Evolutionary conservation across 2,888 invertebrate species (phyloP), one percentile per base, ranked within the genome.

Genomic region (Leptinotarsa rubiginosa): DNA sequence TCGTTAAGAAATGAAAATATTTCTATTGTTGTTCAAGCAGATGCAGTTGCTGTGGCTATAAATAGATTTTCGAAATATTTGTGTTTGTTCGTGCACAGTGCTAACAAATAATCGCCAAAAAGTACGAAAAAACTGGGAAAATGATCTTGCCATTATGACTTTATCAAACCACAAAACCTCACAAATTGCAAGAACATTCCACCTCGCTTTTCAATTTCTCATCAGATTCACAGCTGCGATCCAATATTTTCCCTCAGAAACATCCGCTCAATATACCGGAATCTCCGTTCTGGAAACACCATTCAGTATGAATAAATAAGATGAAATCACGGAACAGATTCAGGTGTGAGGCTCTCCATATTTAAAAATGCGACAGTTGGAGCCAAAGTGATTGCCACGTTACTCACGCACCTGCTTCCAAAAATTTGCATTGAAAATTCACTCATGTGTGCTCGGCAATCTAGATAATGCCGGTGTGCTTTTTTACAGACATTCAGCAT

Each of bases 391-490:
- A 70, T 68, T 69, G 68, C 50, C 70, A 73, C 65, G 73, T 75
- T 75, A 68, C 64, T 47, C 50, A 75, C 75, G 75, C 73, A 75
- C 75, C 75, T 75, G 73, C 67, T 75, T 73, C 67, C 75, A 65
- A 56, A 67, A 73, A 75, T 75, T 75, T 75, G 70, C 75, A 75
- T 70, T 75, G 72, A 65, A 66, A 65, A 72, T 69, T 69, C 65
- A 59, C 66, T 65, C 69, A 72, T 62, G 62, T 62, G 41, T 62
- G 62, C 41, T n/a, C 41, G 41, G 62, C 62, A 62, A 62, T 62
- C 62, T 62, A 62, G 62, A 62, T 62, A 62, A 62, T 41, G 41
- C 62, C 31, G 12, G 41, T 62, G 62, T 62, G 62, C 62, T 62
- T 62, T 41, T 62, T 62, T 62, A 62, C 62, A 41, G 62, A 62